Percentiles rank a stretch among this genome's conserved stretches.
These are phyloP conservation scores for Tipula helvola DNA, from an alignment of 2,888 invertebrate genomes.

Conservation along the genomic window DNA sequence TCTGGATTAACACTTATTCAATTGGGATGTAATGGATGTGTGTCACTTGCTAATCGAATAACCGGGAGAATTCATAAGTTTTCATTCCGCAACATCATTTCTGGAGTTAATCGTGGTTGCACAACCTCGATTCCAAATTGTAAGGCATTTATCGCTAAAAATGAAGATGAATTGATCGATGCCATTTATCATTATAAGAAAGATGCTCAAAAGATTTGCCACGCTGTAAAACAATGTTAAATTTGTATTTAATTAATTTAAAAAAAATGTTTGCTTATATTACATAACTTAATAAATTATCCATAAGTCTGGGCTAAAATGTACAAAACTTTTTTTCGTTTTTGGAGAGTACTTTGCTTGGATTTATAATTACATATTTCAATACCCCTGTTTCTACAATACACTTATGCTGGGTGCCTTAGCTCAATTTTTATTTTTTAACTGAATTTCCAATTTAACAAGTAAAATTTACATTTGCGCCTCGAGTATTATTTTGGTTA, in stretches of 20 bases:
- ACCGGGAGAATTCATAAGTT: neutral
- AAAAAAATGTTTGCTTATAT: too few species aligned
- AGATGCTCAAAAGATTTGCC: neutral
- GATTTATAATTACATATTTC: too few species aligned
- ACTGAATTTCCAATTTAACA: too few species aligned
- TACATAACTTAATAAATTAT: neutral
- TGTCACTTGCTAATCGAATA: neutral
- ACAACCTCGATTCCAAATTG: neutral
- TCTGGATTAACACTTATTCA: neutral
- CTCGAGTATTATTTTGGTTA: too few species aligned
- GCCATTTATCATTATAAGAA: neutral
- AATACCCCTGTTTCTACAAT: too few species aligned
- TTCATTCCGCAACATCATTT: neutral
- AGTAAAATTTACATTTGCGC: too few species aligned
- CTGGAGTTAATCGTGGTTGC: neutral
- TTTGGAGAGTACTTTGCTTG: too few species aligned
- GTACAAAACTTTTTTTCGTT: too few species aligned
- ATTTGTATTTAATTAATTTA: too few species aligned
- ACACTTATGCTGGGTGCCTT: too few species aligned
- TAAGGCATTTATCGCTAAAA: neutral
- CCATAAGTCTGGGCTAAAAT: too few species aligned
- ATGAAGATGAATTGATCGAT: neutral
- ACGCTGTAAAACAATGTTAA: neutral
- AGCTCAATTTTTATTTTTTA: too few species aligned
- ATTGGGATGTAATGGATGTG: neutral